Evolutionary conservation across 2,888 invertebrate species (phyloP).

Genomic region (Pristionchus japonicus): DNA sequence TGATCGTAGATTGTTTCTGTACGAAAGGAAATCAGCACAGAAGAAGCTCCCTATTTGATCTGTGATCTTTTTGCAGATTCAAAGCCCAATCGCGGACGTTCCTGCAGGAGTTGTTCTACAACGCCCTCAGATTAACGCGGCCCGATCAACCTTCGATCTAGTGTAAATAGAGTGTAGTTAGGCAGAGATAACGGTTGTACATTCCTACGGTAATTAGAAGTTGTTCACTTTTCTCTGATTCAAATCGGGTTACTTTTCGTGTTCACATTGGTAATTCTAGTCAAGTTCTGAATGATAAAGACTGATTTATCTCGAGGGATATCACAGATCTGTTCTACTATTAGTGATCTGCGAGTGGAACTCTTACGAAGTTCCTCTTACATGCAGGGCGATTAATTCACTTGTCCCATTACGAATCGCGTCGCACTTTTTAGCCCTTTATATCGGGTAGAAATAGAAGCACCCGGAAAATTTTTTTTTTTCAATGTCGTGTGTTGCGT

Average conservation of each 20-base stretch:
- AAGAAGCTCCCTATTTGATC: no score
- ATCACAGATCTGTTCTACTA: neutral
- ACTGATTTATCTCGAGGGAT: neutral
- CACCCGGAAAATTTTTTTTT: no score
- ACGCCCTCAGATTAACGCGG: constrained; percentile 53
- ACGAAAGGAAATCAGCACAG: no score
- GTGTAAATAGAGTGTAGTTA: constrained; percentile 10
- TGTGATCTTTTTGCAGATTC: constrained; percentile 50
- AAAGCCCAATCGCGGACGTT: constrained; percentile 61
- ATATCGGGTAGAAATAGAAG: no score
- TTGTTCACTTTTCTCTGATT: neutral
- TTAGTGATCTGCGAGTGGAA: neutral
- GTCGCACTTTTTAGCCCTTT: constrained; percentile 17
- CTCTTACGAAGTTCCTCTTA: neutral
- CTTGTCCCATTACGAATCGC: neutral
- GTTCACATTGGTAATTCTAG: neutral
- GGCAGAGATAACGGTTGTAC: neutral
- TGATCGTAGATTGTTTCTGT: neutral
- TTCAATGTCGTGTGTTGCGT: no score
- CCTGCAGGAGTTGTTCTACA: constrained; percentile 65
- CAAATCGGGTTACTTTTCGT: neutral
- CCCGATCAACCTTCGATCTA: neutral
- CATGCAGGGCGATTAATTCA: neutral
- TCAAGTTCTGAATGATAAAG: neutral
- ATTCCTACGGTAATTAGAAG: constrained; percentile 9